A percentile compares a stretch with the other conserved stretches of the same genome.
phyloP scores from a whole-genome alignment of 2,797 vertebrate species.

The Chaetodon trifasciatus region DNA sequence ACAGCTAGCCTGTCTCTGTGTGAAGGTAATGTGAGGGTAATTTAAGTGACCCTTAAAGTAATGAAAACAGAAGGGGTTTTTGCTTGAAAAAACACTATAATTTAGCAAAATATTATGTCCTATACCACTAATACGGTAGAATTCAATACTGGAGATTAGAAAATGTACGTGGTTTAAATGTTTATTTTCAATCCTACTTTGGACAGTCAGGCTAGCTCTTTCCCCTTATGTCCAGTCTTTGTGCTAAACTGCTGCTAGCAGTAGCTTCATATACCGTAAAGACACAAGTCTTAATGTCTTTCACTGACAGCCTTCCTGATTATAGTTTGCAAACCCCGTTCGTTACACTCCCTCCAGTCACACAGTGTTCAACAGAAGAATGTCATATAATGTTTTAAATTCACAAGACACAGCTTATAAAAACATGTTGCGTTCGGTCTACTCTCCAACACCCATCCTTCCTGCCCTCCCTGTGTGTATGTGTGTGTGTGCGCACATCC shows the following conservation, averaged over 20 bases:
- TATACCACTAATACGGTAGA: no score
- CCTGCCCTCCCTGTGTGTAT: constrained; percentile 40
- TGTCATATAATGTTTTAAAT: background rate
- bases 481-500: background rate
- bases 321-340: background rate
- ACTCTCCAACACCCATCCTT: constrained; percentile 68
- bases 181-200: background rate
- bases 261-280: background rate
- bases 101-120: no score
- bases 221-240: background rate
- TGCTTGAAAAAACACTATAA: no score
- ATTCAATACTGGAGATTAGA: no score
- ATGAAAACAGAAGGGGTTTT: no score
- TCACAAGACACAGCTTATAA: constrained; percentile 13
- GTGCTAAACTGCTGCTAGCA: background rate
- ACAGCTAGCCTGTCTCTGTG: no score
- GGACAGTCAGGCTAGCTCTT: background rate
- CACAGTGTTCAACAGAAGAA: background rate
- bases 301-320: background rate
- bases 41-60: no score
- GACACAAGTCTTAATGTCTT: background rate
- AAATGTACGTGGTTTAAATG: no score
- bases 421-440: constrained; percentile 14
- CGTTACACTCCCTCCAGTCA: background rate
- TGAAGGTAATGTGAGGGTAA: no score